Evolutionary conservation across 2,113 vertebrate species (phyloP), one percentile per base, ranked within the genome.

Genomic region (Paratilapia polleni): DNA sequence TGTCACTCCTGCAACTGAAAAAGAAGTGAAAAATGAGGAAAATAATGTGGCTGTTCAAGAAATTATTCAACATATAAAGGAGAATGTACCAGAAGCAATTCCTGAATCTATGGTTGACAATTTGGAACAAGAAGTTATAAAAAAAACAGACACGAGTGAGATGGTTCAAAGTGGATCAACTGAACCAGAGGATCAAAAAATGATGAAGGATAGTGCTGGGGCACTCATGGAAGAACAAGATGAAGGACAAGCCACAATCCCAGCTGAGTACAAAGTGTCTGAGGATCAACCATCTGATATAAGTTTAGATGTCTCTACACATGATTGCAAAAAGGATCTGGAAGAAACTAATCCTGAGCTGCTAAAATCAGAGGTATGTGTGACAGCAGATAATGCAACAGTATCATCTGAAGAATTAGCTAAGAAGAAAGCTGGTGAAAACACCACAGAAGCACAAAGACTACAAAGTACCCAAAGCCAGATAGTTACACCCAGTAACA

Each of bases 11-110:
- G 78, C 86, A 2, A 81, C 58, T 28, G 88, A 94, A 57, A 77
- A 91, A 52, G 80, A 77, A 77, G 1, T 87, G 5, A 63, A 92
- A 64, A 81, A 95, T 75, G 91, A 94, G 2, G 92, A 95, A 88
- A 95, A 92, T 77, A 90, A 90, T 0, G 90, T 90, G 81, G 84
- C 93, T 6, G 92, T 96, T 38, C n/a, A 96, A 62, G 95, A 94
- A 2, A 87, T 95, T 3, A 93, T 95, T 86, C 95, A 96, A 90
- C 95, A 96, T 1, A 93, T 91, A n/a, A 92, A 95, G 22, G 86
- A 94, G 63, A 93, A 76, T 49, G 59, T 96, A 38, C 78, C 62
- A 49, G 91, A 88, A 52, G 66, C 86, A 2, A 11, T n/a, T 56
- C 86, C 92, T 64, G 91, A 94, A 63, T 59, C 62, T 31, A 64